Conservation (phyloP, 2,888 invertebrate species). For the Rhopalosiphum nymphaeae region DNA sequence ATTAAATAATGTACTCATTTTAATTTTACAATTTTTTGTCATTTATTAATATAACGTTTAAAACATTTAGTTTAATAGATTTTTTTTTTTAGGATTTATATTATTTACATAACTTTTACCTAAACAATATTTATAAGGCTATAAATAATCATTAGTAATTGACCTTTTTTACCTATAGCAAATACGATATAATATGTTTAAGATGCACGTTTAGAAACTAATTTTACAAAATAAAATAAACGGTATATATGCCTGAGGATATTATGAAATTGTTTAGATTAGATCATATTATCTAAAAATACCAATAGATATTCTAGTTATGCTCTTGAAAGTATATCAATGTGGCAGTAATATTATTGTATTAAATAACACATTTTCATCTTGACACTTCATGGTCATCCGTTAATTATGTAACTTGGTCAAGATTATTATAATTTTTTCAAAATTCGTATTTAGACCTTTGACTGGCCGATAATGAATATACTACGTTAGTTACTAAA, state of each 20-base stretch:
- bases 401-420: conserved; percentile 16
- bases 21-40: neutral
- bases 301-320: neutral
- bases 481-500: neutral
- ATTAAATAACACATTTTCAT: neutral
- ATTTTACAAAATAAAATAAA: neutral
- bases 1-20: neutral
- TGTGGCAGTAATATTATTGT: neutral
- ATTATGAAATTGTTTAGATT: neutral
- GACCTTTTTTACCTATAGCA: neutral
- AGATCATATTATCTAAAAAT: neutral
- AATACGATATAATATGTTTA: neutral
- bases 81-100: neutral
- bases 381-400: conserved; percentile 15
- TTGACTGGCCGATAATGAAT: neutral
- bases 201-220: neutral
- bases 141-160: neutral
- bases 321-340: neutral
- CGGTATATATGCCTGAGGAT: too few species aligned
- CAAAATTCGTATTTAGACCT: neutral
- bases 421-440: neutral
- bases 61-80: neutral
- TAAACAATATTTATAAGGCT: neutral
- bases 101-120: neutral
- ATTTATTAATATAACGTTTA: neutral